These are phyloP conservation scores for Lerista edwardsae DNA, from an alignment of 2,797 vertebrate species.

Conservation along the genomic window DNA sequence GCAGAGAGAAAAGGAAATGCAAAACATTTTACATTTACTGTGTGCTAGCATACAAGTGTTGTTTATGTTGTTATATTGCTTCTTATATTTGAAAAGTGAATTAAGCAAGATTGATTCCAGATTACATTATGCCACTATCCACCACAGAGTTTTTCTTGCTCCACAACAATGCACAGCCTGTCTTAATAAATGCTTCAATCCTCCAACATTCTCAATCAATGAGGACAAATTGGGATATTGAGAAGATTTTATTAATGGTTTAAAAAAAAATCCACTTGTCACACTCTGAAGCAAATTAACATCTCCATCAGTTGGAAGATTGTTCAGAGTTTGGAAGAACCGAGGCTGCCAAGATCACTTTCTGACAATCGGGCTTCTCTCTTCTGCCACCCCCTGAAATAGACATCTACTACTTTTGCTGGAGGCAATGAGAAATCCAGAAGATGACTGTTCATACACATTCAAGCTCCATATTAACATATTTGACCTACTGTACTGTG, in stretches of 20 bases:
- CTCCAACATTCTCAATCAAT: background rate
- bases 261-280: background rate
- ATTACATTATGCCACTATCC: background rate
- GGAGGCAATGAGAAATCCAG: background rate
- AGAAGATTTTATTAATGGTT: background rate
- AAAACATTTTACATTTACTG: background rate
- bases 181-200: background rate
- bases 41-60: background rate
- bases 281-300: background rate
- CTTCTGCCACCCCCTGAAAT: background rate
- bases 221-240: background rate
- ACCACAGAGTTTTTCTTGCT: background rate
- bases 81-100: background rate
- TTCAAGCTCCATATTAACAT: background rate
- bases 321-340: no score
- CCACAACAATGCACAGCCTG: background rate
- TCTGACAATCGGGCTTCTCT: background rate
- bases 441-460: background rate
- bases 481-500: background rate
- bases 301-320: no score
- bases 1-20: background rate
- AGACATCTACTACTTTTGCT: background rate
- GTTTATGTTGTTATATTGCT: background rate
- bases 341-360: background rate
- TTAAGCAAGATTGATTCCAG: background rate